phyloP scores from a whole-genome alignment of 1,140 invertebrate species.

The Bombus waltoni region DNA sequence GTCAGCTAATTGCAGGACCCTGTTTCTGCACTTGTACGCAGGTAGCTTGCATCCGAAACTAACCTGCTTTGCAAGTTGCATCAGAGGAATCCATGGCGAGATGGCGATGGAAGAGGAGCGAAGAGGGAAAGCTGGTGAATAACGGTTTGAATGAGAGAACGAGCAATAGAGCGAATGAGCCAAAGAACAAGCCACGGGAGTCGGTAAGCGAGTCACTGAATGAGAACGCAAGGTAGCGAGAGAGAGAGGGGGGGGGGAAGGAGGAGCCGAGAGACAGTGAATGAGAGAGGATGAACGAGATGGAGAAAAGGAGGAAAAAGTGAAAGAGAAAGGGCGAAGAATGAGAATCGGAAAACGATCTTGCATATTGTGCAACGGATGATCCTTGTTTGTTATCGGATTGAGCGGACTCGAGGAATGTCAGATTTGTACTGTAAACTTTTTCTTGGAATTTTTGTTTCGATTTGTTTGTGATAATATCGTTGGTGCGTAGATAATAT shows the following conservation, averaged over 20 bases:
- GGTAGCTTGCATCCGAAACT: conserved; percentile 24
- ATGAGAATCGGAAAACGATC: neutral
- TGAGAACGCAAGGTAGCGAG: neutral
- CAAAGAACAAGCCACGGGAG: neutral
- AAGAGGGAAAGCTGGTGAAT: neutral
- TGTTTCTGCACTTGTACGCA: conserved; percentile 47
- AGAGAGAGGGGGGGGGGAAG: too few species aligned
- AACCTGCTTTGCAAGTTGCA: conserved; percentile 28
- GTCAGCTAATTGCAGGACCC: conserved; percentile 37
- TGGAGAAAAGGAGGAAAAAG: neutral
- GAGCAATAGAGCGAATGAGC: conserved; percentile 22
- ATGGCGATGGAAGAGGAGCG: neutral
- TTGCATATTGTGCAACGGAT: neutral
- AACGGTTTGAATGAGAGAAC: conserved; percentile 22
- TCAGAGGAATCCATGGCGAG: neutral
- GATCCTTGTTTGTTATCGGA: neutral
- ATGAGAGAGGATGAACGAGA: too few species aligned
- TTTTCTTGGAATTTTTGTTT: neutral
- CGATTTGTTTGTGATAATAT: too few species aligned
- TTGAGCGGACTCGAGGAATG: too few species aligned
- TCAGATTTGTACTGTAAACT: neutral
- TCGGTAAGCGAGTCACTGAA: conserved; percentile 9
- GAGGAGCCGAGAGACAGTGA: too few species aligned
- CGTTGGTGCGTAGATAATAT: too few species aligned
- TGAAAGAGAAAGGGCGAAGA: neutral